Conservation (phyloP, 2,797 vertebrate species). For the Gymnopithys bicolor region DNA sequence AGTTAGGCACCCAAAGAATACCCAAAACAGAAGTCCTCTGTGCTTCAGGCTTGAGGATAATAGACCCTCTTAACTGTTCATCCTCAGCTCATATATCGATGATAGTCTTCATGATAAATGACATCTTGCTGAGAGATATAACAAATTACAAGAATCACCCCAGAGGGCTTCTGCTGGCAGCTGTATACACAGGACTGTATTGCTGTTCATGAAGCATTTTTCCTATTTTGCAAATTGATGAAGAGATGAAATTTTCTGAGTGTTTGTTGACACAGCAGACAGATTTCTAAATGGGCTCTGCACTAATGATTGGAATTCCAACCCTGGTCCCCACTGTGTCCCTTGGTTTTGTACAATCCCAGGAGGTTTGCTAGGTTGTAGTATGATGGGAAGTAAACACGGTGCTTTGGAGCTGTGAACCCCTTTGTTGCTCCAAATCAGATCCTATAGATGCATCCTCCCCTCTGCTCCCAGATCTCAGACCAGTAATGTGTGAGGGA, state of each 20-base stretch:
- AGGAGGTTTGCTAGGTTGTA: neutral
- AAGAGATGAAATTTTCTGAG: neutral
- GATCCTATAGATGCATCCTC: neutral
- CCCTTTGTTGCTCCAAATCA: neutral
- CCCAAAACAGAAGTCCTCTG: neutral
- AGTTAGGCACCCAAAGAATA: neutral
- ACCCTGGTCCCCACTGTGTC: neutral
- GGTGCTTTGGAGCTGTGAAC: neutral
- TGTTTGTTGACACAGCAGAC: neutral
- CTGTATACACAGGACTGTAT: neutral
- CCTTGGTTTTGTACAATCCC: neutral
- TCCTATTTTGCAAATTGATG: neutral
- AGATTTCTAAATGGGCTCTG: neutral
- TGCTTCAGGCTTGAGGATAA: neutral
- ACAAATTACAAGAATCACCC: slow-evolving; percentile 13
- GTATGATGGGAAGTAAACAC: neutral
- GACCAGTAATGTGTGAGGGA: neutral
- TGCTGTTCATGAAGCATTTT: neutral
- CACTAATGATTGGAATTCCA: neutral
- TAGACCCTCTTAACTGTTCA: neutral
- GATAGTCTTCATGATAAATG: neutral
- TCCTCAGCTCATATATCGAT: neutral
- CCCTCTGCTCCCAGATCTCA: neutral
- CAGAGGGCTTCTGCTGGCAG: slow-evolving; percentile 25
- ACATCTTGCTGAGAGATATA: neutral